Conservation (phyloP, 2,888 invertebrate species). For the Norana najaformis region DNA sequence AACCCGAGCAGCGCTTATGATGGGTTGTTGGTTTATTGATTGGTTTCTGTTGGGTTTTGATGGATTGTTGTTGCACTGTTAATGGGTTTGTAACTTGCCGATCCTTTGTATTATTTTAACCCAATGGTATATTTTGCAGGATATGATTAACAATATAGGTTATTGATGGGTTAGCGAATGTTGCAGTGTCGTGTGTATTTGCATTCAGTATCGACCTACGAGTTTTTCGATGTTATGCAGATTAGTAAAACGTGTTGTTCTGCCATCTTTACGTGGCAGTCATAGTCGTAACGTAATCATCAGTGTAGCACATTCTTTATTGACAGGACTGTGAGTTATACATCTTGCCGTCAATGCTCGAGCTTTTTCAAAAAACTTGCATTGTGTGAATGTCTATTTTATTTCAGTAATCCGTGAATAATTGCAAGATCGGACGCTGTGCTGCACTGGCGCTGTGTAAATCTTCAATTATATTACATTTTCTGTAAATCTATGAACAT, state of each 20-base stretch:
- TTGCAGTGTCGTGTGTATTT: conserved; percentile 6
- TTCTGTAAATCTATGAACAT: neutral
- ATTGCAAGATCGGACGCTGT: neutral
- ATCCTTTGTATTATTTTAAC: neutral
- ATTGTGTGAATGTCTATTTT: neutral
- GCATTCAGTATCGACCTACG: conserved; percentile 7
- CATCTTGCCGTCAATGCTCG: neutral
- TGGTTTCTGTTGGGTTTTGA: neutral
- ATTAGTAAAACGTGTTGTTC: neutral
- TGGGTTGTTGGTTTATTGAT: neutral
- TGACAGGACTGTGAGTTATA: neutral
- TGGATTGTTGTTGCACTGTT: neutral
- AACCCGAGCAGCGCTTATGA: neutral
- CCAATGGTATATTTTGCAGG: neutral
- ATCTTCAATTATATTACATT: neutral
- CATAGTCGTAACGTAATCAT: neutral
- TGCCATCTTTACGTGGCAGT: neutral
- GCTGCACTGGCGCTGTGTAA: neutral
- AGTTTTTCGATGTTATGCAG: conserved; percentile 10
- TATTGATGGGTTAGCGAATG: neutral
- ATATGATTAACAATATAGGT: neutral
- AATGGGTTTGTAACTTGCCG: neutral
- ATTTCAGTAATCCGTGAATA: neutral
- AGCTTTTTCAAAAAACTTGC: neutral
- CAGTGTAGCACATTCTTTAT: neutral